Conservation (phyloP, 2,888 invertebrate species). For the Allolobophora icterica region DNA sequence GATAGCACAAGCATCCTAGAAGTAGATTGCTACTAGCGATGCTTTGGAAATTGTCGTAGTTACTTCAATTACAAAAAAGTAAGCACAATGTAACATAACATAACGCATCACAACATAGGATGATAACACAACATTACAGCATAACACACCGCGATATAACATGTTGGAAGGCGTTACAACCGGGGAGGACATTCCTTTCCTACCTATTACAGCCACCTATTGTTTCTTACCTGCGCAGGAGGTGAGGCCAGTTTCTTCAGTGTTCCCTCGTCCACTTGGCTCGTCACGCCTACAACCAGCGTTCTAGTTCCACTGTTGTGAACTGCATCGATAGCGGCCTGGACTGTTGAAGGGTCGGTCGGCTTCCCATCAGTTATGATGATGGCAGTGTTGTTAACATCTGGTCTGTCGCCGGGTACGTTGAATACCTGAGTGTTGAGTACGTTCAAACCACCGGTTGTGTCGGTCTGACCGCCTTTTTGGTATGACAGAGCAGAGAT, state of each 20-base stretch:
- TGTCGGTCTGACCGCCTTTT: background rate
- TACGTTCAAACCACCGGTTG: background rate
- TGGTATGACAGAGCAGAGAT: background rate
- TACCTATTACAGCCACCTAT: background rate
- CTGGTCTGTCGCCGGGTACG: background rate
- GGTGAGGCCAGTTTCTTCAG: background rate
- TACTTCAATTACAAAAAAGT: too few species aligned
- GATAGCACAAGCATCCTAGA: too few species aligned
- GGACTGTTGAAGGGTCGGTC: background rate
- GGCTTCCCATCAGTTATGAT: slow-evolving; percentile 24
- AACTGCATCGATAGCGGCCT: background rate
- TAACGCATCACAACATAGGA: too few species aligned
- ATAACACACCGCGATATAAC: too few species aligned
- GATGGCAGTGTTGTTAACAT: background rate
- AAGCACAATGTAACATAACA: too few species aligned
- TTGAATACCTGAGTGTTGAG: background rate
- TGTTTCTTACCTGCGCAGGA: slow-evolving; percentile 1
- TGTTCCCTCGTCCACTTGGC: background rate
- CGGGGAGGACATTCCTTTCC: too few species aligned
- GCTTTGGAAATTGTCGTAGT: too few species aligned
- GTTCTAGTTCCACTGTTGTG: background rate
- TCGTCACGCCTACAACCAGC: slow-evolving; percentile 5
- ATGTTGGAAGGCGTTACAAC: too few species aligned
- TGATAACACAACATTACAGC: too few species aligned
- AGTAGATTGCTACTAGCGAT: too few species aligned